These are phyloP conservation scores for Trachops cirrhosus DNA, from an alignment of 2,797 vertebrate species.

Conservation along the genomic window DNA sequence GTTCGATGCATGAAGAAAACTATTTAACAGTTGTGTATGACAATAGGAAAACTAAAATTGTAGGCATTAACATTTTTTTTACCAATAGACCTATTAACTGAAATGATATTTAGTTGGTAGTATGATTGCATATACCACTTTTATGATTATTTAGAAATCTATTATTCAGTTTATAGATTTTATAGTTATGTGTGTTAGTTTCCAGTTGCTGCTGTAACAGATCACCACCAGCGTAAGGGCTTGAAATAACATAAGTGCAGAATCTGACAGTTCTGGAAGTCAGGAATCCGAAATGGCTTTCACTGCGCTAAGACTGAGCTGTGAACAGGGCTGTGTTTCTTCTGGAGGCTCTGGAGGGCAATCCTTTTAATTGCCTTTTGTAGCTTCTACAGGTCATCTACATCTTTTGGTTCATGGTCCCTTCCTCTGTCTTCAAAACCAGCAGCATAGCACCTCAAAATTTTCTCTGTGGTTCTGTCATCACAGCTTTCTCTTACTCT, in stretches of 20 bases:
- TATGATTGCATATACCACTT: neutral
- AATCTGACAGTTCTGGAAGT: neutral
- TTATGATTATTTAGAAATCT: conserved; percentile 4
- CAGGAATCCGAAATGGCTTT: neutral
- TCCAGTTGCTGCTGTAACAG: neutral
- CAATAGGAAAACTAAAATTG: neutral
- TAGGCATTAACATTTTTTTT: neutral
- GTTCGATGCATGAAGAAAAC: neutral
- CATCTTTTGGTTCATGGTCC: neutral
- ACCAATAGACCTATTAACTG: neutral
- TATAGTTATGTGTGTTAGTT: neutral
- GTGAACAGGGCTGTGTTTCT: neutral
- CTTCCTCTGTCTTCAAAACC: neutral
- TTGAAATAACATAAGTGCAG: neutral
- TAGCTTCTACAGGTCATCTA: neutral
- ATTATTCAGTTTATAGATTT: neutral
- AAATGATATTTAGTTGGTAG: neutral
- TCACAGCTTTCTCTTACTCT: neutral
- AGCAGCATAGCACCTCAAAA: neutral
- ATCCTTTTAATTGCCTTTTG: neutral
- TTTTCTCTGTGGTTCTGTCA: neutral
- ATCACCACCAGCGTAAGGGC: neutral
- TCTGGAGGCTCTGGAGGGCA: neutral
- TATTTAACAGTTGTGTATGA: neutral
- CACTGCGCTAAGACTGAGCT: neutral